Percentiles rank a stretch among this genome's conserved stretches.
These are phyloP conservation scores for Crossocerus cetratus DNA, from an alignment of 2,888 invertebrate species.

Conservation along the genomic window DNA sequence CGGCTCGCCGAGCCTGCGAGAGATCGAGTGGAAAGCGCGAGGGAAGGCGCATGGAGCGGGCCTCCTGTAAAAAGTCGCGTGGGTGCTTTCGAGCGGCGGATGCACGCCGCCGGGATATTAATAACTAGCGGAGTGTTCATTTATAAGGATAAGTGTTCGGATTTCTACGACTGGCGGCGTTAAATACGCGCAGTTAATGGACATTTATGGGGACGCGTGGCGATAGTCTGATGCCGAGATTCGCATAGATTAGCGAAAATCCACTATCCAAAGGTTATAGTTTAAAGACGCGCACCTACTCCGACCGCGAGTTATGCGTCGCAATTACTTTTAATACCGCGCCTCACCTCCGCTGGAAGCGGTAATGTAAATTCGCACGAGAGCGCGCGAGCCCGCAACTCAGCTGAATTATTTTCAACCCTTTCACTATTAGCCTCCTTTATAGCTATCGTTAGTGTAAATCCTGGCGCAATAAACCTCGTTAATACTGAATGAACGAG, in stretches of 20 bases:
- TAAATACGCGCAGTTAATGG: not conserved
- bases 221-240: not conserved
- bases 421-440: too few species aligned
- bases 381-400: too few species aligned
- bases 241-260: constrained; percentile 1
- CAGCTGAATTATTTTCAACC: too few species aligned
- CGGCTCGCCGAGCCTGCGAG: too few species aligned
- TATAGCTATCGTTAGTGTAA: too few species aligned
- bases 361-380: too few species aligned
- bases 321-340: not conserved
- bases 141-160: not conserved
- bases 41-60: too few species aligned
- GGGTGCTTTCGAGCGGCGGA: too few species aligned
- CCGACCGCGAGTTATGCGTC: not conserved
- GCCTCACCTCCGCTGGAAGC: not conserved
- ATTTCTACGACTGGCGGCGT: not conserved
- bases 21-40: too few species aligned
- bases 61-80: too few species aligned
- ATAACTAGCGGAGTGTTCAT: not conserved
- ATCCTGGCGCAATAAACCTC: too few species aligned
- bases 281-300: not conserved
- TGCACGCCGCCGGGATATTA: not conserved
- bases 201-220: not conserved
- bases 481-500: too few species aligned
- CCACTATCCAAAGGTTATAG: not conserved